phyloP scores from a whole-genome alignment of 2,888 invertebrate genomes.

The Physocephala rufipes region DNA sequence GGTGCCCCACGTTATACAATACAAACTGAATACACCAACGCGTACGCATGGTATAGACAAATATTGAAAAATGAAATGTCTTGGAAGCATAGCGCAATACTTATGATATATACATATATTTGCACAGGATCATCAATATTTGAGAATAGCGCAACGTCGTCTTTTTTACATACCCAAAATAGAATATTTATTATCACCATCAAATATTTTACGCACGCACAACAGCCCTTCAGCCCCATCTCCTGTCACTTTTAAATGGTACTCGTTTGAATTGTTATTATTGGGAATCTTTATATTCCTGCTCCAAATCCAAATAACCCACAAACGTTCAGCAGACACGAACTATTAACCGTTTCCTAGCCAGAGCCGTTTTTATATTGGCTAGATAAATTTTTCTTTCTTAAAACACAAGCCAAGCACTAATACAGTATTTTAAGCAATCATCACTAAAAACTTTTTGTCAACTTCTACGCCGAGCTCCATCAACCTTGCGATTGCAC shows the following conservation, averaged over 20 bases:
- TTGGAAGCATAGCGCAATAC: background rate
- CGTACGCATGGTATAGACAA: slow-evolving; percentile 10
- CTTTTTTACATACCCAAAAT: slow-evolving; percentile 65
- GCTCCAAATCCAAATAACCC: slow-evolving; percentile 1
- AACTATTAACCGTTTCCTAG: background rate
- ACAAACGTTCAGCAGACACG: background rate
- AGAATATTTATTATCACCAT: slow-evolving; percentile 64
- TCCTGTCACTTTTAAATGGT: background rate
- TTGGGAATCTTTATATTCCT: slow-evolving; percentile 20
- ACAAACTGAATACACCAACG: background rate
- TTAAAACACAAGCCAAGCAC: slow-evolving; percentile 8
- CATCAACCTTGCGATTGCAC: background rate
- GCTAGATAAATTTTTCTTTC: no score
- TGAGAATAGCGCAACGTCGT: background rate
- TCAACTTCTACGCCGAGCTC: slow-evolving; percentile 12
- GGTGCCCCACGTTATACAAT: slow-evolving; percentile 13
- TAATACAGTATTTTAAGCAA: background rate
- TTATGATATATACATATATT: background rate
- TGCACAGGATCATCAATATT: background rate
- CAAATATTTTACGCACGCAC: slow-evolving; percentile 64
- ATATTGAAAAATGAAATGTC: background rate
- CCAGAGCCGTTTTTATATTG: background rate
- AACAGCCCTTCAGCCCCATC: slow-evolving; percentile 65
- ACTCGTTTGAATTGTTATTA: background rate
- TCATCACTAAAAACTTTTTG: slow-evolving; percentile 27